Base-by-base conservation (phyloP, 2,113 vertebrate species). In the Xyrauchen texanus region DNA sequence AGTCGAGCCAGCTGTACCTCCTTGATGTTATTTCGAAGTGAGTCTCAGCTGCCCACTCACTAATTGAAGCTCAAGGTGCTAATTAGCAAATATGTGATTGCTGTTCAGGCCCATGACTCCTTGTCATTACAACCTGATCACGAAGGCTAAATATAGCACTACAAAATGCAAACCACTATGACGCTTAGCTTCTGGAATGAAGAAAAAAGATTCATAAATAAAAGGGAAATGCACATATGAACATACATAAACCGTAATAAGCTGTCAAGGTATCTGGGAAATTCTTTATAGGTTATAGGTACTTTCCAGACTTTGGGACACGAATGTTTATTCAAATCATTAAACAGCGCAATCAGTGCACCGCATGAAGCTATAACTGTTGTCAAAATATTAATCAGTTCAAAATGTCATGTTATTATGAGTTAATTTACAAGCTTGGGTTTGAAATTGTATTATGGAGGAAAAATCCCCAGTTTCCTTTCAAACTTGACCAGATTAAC, bases 61-160 rank as follows among this genome's bases (percentile, higher is more conserved):
- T 55, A 77, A 74, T 77, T 64, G 16, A 66, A 70, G 79, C 69
- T 73, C 58, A 58, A 73, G 69, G 79, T 15, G 34, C 34, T 84
- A 78, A 84, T 84, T 84, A 80, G 63, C 10, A 42, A 75, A 77
- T 84, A 49, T 74, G 78, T 63, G 74, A 81, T 57, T 77, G 63
- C 34, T 4, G 62, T 71, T 47, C 62, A 67, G 70, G 15, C 13
- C 70, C 74, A 65, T 69, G 69, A 46, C 57, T 80, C 49, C 68
- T 62, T 67, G 68, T 73, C 68, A 80, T 57, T 42, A 15, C 12
- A 64, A 65, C 46, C 51, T 72, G 67, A 63, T 47, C 16, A 16
- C 79, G 60, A 9, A 78, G 68, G 52, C 69, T 76, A 78, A 79
- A 70, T 81, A 88, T 55, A 53, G 7, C 10, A 4, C 55, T 69